phyloP scores from a whole-genome alignment of 2,797 vertebrate species.

The Anguilla pacifica region DNA sequence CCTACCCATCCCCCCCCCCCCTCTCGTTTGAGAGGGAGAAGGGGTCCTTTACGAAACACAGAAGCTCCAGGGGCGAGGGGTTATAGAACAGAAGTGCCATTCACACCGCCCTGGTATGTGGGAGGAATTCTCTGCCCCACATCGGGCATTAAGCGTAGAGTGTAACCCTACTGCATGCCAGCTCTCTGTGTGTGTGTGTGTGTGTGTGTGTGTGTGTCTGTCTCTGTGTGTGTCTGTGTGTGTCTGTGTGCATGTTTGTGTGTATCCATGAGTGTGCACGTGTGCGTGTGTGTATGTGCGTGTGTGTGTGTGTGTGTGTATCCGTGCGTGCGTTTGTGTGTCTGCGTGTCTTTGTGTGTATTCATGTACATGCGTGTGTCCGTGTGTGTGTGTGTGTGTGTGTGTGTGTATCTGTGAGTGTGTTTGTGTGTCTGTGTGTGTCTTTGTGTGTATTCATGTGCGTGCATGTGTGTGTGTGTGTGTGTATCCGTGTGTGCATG shows the following conservation, averaged over 20 bases:
- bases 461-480: too few relatives aligned
- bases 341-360: too few relatives aligned
- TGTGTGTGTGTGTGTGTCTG: neutral
- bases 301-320: too few relatives aligned
- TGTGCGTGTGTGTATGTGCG: too few relatives aligned
- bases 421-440: conserved; percentile 7
- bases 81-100: conserved; percentile 73
- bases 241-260: neutral
- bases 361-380: too few relatives aligned
- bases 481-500: too few relatives aligned
- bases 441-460: neutral
- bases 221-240: conserved; percentile 17
- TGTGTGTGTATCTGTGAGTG: neutral
- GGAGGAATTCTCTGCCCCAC: conserved; percentile 69
- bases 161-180: conserved; percentile 23
- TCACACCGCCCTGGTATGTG: conserved; percentile 57
- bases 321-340: too few relatives aligned
- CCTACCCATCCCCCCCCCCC: neutral
- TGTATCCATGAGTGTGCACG: too few relatives aligned
- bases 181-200: conserved; percentile 16
- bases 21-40: conserved; percentile 46
- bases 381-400: too few relatives aligned
- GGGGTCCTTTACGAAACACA: conserved; percentile 67
- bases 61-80: conserved; percentile 58
- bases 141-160: neutral